phyloP scores from a whole-genome alignment of 1,140 invertebrate genomes.

The Macrobrachium rosenbergii region DNA sequence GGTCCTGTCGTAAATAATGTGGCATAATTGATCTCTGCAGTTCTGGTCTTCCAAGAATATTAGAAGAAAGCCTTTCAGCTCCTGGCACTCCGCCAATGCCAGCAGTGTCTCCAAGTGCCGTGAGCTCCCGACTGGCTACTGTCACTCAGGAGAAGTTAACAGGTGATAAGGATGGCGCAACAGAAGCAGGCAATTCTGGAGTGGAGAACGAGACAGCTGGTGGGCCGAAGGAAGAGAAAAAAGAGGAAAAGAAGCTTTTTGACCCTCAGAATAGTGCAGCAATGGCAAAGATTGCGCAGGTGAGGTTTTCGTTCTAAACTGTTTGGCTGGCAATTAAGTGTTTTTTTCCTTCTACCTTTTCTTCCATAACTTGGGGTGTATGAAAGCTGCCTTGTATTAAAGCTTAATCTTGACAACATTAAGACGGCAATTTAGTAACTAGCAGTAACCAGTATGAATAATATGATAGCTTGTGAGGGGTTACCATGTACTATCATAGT shows the following conservation, averaged over 20 bases:
- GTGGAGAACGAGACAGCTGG: conserved; percentile 7
- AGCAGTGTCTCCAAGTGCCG: conserved; percentile 6
- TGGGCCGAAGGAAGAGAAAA: conserved; percentile 28
- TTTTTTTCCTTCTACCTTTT: neutral
- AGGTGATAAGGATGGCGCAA: too few species aligned
- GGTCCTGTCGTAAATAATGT: neutral
- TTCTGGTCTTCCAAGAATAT: conserved; percentile 25
- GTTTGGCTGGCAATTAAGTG: neutral
- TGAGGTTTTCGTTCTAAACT: neutral
- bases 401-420: too few species aligned
- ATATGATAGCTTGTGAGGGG: too few species aligned
- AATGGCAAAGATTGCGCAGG: conserved; percentile 56
- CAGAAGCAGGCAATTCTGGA: conserved; percentile 15
- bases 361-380: neutral
- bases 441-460: too few species aligned
- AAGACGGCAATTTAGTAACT: too few species aligned
- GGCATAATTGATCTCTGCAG: conserved; percentile 5
- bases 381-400: too few species aligned
- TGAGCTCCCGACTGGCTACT: conserved; percentile 1
- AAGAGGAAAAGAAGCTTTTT: conserved; percentile 50
- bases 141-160: conserved; percentile 30
- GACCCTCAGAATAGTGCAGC: conserved; percentile 54
- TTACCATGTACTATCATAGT: too few species aligned
- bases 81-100: conserved; percentile 9
- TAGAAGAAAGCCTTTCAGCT: conserved; percentile 28